Evolutionary conservation across 2,797 vertebrate genomes (phyloP), one percentile per base, ranked within the genome.

Genomic region (Coreius guichenoti): DNA sequence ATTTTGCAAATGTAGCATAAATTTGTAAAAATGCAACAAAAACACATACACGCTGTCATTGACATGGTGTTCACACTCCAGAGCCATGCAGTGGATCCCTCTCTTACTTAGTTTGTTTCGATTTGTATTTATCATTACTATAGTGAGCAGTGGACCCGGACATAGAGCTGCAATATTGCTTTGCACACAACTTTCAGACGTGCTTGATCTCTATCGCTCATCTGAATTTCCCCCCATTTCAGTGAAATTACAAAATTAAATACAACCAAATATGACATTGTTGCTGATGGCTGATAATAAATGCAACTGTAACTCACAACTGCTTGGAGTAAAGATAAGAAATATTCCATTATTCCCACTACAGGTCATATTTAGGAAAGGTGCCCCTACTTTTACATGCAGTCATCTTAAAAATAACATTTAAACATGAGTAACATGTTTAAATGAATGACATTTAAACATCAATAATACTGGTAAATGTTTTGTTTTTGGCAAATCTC

Each of bases 1-100:
- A 39, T 39, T 39, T 39, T 8, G 39, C 39, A 39, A 39, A 43
- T 43, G 39, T 29, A 2, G 21, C 33, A n/a, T 19, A 11, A 7
- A 61, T 26, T 45, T 63, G n/a, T 78, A 45, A 61, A 78, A 78
- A 45, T 36, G 36, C 14, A 56, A 36, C 49, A 31, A 78, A 78
- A 78, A 43, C 33, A 58, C 19, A 16, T 5, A 43, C 12, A 26
- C 7, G 0, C 5, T 31, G 5, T 49, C 31, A 19, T 74, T 4
- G 0, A 31, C 9, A 31, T 49, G 26, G 17, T 31, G 3, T 11
- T 78, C 75, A 43, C 23, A 39, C 31, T 36, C 4, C 19, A 76
- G 31, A n/a, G 49, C 6, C 6, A 16, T 58, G 12, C 6, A 5
- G 74, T 76, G 49, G n/a, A 16, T 36, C 45, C 26, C 29, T 45